Percentiles rank a stretch among this genome's conserved stretches.
Evolutionary conservation across 2,888 invertebrate genomes (phyloP).

Genomic region (Eurytoma adleriae): DNA sequence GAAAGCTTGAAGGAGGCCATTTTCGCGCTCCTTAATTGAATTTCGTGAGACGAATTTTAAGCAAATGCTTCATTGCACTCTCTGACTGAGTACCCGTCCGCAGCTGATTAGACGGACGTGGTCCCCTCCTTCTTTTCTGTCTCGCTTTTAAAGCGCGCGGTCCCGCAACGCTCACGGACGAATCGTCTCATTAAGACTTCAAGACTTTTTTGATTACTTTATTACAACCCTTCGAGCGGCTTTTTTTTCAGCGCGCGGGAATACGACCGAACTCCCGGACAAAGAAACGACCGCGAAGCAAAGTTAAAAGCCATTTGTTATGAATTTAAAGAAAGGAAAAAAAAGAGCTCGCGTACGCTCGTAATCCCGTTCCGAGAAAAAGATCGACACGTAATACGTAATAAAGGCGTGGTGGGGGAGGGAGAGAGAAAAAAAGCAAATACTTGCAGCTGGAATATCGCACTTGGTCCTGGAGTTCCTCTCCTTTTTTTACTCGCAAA

Average conservation of each 20-base stretch:
- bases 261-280: background rate
- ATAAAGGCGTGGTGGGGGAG: slow-evolving; percentile 13
- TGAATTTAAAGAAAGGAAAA: background rate
- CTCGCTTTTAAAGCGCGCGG: slow-evolving; percentile 28
- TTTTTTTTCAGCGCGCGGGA: slow-evolving; percentile 20
- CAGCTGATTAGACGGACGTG: slow-evolving; percentile 23
- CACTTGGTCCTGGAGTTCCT: slow-evolving; percentile 7
- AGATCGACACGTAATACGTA: slow-evolving; percentile 19
- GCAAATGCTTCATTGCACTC: slow-evolving; percentile 17
- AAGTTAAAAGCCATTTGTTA: background rate
- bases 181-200: slow-evolving; percentile 31
- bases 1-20: background rate
- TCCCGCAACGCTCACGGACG: background rate
- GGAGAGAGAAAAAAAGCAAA: background rate
- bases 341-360: background rate
- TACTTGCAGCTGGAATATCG: slow-evolving; percentile 7
- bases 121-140: background rate
- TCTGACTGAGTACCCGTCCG: background rate
- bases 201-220: slow-evolving; percentile 34
- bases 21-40: slow-evolving; percentile 43
- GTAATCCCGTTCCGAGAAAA: slow-evolving; percentile 37
- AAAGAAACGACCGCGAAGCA: background rate
- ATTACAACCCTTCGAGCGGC: slow-evolving; percentile 20
- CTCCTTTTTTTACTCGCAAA: background rate
- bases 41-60: slow-evolving; percentile 29